Base-by-base conservation (phyloP, 2,113 vertebrate species). In the Mustelus asterias region DNA sequence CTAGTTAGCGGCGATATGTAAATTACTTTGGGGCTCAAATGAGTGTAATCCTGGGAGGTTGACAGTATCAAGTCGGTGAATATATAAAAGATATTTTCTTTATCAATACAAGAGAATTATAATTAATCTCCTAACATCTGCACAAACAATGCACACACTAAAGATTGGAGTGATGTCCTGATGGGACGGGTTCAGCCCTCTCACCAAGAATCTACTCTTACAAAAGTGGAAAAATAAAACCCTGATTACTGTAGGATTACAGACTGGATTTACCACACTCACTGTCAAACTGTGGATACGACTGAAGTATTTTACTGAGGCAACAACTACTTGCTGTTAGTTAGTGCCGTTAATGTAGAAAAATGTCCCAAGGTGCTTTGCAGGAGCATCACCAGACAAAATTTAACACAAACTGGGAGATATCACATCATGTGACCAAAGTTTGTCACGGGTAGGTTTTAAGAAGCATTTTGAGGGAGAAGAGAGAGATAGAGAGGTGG, bases 51-150 rank as follows among this genome's bases (percentile, higher is more conserved):
- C 90, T 65, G n/a, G 33, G 33, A 22, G 5, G 33, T 16, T 26
- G n/a, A 94, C n/a, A 37, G 65, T 33, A 41, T 94, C 90, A 94
- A 63, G 29, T 67, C n/a, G 22, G 90, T 26, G 86, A 89, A 58
- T 58, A 89, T 60, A 89, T 29, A 48, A 89, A 93, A 93, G 24
- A 37, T 94, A 90, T 65, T 94, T 93, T n/a, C n/a, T 20, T 29
- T 58, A 24, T 89, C 48, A 22, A 24, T 58, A 24, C 86, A 13
- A 13, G 44, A 58, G 86, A 26, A 58, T 89, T 89, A 29, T 89
- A 89, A 89, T 54, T 29, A 89, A 29, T 54, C 22, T 48, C 86
- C 13, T 10, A 83, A 83, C 37, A 89, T 48, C 44, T 29, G 11
- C 24, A 54, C 22, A 29, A 29, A 89, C 86, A 89, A 26, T 89